Evolutionary conservation across 2,113 vertebrate genomes (phyloP).

Genomic region (Actenoides lindsayi): DNA sequence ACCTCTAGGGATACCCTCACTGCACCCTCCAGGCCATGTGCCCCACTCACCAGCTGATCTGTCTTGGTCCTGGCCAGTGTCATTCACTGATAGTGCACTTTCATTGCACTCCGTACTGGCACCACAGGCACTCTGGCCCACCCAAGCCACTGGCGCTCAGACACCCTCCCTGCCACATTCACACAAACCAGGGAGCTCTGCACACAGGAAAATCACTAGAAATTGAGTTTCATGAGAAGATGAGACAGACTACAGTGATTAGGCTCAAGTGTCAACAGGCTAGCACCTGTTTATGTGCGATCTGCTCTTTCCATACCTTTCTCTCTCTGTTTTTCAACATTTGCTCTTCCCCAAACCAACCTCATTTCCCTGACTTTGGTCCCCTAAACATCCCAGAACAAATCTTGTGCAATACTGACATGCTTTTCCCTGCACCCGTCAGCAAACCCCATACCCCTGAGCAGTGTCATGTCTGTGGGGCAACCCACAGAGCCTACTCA

Average conservation of each 20-base stretch:
- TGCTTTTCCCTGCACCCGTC: background rate
- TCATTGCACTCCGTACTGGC: background rate
- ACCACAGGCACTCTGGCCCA: background rate
- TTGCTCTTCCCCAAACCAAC: background rate
- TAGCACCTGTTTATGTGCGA: background rate
- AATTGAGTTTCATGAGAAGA: background rate
- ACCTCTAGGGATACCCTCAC: background rate
- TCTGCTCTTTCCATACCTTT: background rate
- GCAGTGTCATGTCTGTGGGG: background rate
- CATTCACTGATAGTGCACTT: background rate
- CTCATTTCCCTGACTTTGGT: background rate
- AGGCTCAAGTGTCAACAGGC: background rate
- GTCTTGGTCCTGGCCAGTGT: background rate
- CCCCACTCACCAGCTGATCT: fast-evolving
- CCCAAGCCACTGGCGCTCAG: background rate
- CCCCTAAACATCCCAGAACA: background rate
- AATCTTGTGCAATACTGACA: background rate
- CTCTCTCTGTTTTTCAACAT: background rate
- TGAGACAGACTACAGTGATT: background rate
- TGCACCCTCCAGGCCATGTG: background rate
- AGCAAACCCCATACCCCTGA: background rate
- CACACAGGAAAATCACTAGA: background rate
- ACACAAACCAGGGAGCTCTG: background rate
- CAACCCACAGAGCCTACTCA: background rate
- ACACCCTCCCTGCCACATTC: background rate